A percentile compares a stretch with the other conserved stretches of the same genome.
Evolutionary conservation across 2,888 invertebrate species (phyloP).

Genomic region (Operophtera brumata): DNA sequence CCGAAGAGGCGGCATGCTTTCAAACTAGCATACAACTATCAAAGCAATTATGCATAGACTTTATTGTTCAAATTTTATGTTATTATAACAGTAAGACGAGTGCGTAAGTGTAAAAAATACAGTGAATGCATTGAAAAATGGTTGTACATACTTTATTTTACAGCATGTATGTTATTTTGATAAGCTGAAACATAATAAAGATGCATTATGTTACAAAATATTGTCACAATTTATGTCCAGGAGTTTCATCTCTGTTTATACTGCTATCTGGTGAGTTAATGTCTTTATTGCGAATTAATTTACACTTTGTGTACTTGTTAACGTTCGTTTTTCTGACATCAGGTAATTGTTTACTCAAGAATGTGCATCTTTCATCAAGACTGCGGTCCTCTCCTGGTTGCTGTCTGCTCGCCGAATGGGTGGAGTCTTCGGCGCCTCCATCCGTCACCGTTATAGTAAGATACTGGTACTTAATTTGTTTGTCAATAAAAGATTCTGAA

Average conservation of each 20-base stretch:
- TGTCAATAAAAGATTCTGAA: constrained; percentile 65
- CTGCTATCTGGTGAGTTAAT: constrained; percentile 63
- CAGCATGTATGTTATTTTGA: constrained; percentile 67
- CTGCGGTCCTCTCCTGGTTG: background rate
- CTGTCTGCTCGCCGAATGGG: constrained; percentile 15
- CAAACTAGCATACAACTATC: constrained; percentile 53
- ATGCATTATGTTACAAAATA: constrained; percentile 62
- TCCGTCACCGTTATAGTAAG: constrained; percentile 72
- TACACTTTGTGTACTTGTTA: constrained; percentile 37
- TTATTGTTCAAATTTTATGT: constrained; percentile 48
- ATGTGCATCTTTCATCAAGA: background rate
- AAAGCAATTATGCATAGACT: constrained; percentile 48
- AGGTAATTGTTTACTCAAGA: constrained; percentile 54
- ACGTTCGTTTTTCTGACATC: constrained; percentile 48
- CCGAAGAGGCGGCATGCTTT: constrained; percentile 66
- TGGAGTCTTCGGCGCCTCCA: constrained; percentile 34
- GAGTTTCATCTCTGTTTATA: constrained; percentile 45
- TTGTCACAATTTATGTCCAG: constrained; percentile 51
- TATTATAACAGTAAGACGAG: constrained; percentile 47
- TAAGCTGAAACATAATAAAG: constrained; percentile 69
- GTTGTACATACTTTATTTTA: constrained; percentile 75
- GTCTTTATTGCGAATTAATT: constrained; percentile 51
- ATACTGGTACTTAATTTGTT: constrained; percentile 73
- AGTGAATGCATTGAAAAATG: constrained; percentile 60
- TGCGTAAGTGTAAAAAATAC: constrained; percentile 68